Evolutionary conservation across 2,113 vertebrate species (phyloP), one percentile per base, ranked within the genome.

Genomic region (Silurus asotus): DNA sequence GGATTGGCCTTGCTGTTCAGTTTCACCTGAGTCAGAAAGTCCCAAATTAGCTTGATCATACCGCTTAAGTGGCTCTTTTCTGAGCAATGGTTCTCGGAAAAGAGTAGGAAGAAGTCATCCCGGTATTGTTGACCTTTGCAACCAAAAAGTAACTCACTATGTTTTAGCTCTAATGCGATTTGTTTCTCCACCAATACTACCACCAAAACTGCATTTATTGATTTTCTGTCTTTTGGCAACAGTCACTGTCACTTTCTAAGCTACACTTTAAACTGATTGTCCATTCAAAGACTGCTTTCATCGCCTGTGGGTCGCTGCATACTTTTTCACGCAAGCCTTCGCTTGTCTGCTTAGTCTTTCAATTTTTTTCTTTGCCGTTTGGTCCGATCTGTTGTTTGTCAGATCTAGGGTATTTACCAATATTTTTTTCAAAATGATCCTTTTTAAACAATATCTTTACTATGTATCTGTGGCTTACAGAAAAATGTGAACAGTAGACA

Each of bases 41-140:
- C 45, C n/a, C 37, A 4, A 0, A 28, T 78, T 56, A 79, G 80
- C 65, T 89, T 91, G 90, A 88, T 85, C 81, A 89, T 86, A 89
- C 87, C 89, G 75, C 90, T 90, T 85, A 90, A 81, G 84, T 89
- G 77, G 80, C 84, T 65, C 88, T 87, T 58, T 83, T 87, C 81
- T 88, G 86, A 82, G 70, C 51, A 88, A 8, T 90, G 83, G 88
- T 56, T 84, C 74, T 69, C 51, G 59, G 69, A 89, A 84, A 59
- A 88, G 20, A 55, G 6, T 61, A 48, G 19, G 19, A 17, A 17
- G 45, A 19, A 56, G 64, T 4, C 5, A 2, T 59, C 45, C 17
- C n/a, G 9, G 37, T 45, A 61, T 4, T 17, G 6, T 51, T 84
- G 55, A 61, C 20, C 11, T 72, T 9, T 13, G 23, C 11, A 23